Evolutionary conservation across 2,113 vertebrate genomes (phyloP).

Genomic region (Felis chaus): DNA sequence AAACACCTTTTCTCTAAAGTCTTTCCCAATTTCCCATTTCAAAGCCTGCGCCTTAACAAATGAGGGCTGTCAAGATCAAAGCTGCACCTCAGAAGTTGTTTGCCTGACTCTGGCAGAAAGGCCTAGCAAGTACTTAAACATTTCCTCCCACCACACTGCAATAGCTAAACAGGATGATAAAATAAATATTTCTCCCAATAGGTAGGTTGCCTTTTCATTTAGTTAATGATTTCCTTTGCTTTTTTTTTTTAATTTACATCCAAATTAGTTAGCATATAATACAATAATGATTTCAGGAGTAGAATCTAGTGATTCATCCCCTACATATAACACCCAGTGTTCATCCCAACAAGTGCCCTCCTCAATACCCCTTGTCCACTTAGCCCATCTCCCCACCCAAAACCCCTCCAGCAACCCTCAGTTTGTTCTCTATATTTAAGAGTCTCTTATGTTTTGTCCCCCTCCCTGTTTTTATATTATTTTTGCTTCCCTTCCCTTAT

Average conservation of each 20-base stretch:
- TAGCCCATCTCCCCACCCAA: too few relatives aligned
- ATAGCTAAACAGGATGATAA: neutral
- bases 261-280: too few relatives aligned
- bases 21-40: neutral
- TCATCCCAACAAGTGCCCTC: too few relatives aligned
- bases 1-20: neutral
- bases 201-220: neutral
- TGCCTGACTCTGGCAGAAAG: conserved; percentile 22
- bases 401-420: too few relatives aligned
- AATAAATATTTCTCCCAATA: neutral
- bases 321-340: too few relatives aligned
- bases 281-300: too few relatives aligned
- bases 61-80: neutral
- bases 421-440: too few relatives aligned
- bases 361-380: too few relatives aligned
- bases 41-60: neutral
- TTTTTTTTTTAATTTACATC: neutral
- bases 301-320: too few relatives aligned
- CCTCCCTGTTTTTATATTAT: too few relatives aligned
- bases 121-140: neutral
- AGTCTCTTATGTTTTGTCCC: too few relatives aligned
- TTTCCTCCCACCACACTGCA: neutral
- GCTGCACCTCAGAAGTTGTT: neutral
- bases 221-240: neutral
- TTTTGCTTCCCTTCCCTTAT: too few relatives aligned